Evolutionary conservation across 2,888 invertebrate genomes (phyloP), one percentile per base, ranked within the genome.

Genomic region (Melieria picta): DNA sequence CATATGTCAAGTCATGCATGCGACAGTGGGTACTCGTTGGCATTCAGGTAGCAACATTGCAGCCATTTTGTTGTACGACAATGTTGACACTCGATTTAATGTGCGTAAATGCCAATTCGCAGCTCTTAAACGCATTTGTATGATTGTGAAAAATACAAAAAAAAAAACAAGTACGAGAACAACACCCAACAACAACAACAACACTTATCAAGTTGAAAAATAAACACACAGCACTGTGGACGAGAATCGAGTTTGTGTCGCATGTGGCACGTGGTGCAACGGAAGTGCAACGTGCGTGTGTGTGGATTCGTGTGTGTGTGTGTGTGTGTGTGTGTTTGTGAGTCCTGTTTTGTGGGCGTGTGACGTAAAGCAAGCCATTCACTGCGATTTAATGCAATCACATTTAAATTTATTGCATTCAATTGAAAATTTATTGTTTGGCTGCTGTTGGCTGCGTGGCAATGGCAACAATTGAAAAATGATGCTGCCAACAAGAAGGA

Each of bases 351-450:
- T 30, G 30, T 30, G 30, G 30, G 30, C 30, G 30, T 30, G 30
- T 30, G 30, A 30, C 30, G 13, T 7, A 58, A 58, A 58, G n/a
- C 47, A 16, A 75, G 77, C 80, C 78, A 80, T 80, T 81, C 79
- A 80, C 78, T 76, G 78, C 78, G 78, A 82, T 82, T 82, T 82
- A 81, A 81, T 81, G 81, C 81, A 80, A 76, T 80, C 80, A 81
- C 82, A 80, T 77, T 77, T 72, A 79, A 81, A 81, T 81, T 81
- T 81, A 82, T 82, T 80, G 80, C 80, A 81, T 74, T 77, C 79
- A 79, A 82, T 81, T 69, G 79, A 79, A 82, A 81, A 82, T 81
- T 81, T 81, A 82, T 82, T 79, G 81, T 77, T 77, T 62, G 61
- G 43, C 80, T 81, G 81, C 81, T 79, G 81, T 77, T 77, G 57